Evolutionary conservation across 2,113 vertebrate species (phyloP).

Genomic region (Sceloporus undulatus): DNA sequence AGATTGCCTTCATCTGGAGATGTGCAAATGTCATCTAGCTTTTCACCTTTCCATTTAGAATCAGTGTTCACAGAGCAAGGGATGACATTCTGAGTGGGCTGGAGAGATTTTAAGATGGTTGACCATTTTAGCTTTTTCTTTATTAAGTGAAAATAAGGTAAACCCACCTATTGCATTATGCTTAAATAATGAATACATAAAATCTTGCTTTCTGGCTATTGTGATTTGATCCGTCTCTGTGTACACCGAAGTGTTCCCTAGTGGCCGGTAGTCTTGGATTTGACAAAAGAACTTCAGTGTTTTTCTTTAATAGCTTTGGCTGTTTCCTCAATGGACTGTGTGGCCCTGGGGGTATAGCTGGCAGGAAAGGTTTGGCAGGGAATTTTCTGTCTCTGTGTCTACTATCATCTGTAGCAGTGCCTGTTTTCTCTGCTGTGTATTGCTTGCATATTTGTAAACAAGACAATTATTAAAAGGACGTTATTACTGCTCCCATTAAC

Average conservation of each 20-base stretch:
- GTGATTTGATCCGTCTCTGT: not conserved
- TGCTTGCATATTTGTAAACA: not conserved
- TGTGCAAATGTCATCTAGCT: not conserved
- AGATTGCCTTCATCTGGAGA: not conserved
- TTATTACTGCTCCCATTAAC: not conserved
- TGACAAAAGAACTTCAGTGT: not conserved
- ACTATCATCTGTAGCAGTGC: not conserved
- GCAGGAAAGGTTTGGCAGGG: not conserved
- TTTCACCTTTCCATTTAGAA: not conserved
- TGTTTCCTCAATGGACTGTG: not conserved
- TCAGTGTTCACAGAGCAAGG: not conserved
- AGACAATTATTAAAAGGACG: not conserved
- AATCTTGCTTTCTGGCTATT: not conserved
- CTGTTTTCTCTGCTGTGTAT: not conserved
- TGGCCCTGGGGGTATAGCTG: not conserved
- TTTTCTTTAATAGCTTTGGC: not conserved
- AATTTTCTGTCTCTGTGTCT: not conserved
- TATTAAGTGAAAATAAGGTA: not conserved
- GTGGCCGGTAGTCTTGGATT: not conserved
- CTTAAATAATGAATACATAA: not conserved
- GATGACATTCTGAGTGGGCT: not conserved
- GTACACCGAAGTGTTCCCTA: not conserved
- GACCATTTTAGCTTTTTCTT: not conserved
- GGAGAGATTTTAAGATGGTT: not conserved
- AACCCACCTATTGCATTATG: not conserved